Evolutionary conservation across 2,888 invertebrate species (phyloP).

Genomic region (Drosophila buzzatii): DNA sequence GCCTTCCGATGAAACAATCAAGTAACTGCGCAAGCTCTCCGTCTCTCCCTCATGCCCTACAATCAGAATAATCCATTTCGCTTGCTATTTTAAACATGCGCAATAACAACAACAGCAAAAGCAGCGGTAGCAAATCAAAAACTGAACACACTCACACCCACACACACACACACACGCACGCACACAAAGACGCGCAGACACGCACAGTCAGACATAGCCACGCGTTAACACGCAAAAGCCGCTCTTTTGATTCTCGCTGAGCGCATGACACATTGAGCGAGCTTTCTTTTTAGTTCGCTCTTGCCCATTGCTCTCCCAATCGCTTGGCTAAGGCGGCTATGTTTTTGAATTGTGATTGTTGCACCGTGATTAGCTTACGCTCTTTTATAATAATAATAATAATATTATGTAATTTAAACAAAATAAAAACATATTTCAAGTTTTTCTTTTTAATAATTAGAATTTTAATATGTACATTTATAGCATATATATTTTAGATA

Average conservation of each 20-base stretch:
- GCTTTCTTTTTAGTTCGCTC: conserved; percentile 30
- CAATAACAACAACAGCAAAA: conserved; percentile 49
- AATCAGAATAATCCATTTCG: conserved; percentile 67
- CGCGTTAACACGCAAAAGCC: conserved; percentile 48
- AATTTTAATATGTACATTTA: neutral
- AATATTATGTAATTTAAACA: neutral
- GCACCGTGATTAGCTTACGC: conserved; percentile 33
- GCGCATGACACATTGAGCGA: conserved; percentile 41
- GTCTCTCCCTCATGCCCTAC: conserved; percentile 46
- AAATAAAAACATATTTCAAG: neutral
- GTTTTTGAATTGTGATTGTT: conserved; percentile 14
- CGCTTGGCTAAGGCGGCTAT: conserved; percentile 2
- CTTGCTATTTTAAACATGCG: conserved; percentile 76
- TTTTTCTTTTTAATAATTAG: neutral
- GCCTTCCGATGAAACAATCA: conserved; percentile 40
- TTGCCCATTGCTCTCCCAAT: conserved; percentile 24
- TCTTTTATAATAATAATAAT: neutral
- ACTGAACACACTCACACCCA: conserved; percentile 24
- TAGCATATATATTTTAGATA: neutral
- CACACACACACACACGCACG: conserved; percentile 25
- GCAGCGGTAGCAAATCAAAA: conserved; percentile 21
- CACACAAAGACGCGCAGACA: conserved; percentile 29
- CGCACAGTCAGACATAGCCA: conserved; percentile 16
- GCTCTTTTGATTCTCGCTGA: conserved; percentile 56
- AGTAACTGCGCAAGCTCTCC: conserved; percentile 1